Evolutionary conservation across 2,888 invertebrate species (phyloP), one percentile per base, ranked within the genome.

Genomic region (Drosophila rellima): DNA sequence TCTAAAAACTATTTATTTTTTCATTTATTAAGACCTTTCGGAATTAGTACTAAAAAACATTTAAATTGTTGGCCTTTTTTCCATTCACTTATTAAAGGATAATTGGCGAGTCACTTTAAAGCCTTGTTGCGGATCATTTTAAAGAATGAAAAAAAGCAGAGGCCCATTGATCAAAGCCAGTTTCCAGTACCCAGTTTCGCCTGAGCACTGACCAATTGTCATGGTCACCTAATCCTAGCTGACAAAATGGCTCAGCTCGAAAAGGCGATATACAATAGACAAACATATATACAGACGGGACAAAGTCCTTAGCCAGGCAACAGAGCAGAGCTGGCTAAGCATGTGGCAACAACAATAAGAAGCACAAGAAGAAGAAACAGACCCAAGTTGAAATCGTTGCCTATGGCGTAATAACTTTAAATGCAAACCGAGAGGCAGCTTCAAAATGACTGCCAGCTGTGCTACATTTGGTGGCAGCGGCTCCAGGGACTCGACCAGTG

Each of bases 221-320:
- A 86, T 86, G 83, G 83, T 83, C 83, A 83, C 81, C 83, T 83
- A 86, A 83, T 86, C 83, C 86, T 37, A 78, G 74, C 81, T 69
- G 74, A 56, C 70, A 67, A 74, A 83, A 69, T 71, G 85, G 73
- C 70, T 65, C 52, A 54, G 51, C 11, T 17, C 42, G 50, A 44
- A 17, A 47, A n/a, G 8, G 29, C 39, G 35, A 44, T 23, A n/a
- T 23, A 20, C 5, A 13, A 15, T 33, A 33, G 13, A 31, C n/a
- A 26, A 23, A 51, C 10, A 26, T 17, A 29, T 17, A 40, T 33
- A n/a, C n/a, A 42, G 48, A 15, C 42, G 8, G 40, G 37, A 33
- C 48, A 42, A 66, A 60, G 55, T 51, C 62, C 60, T 65, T 70
- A 57, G 70, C 62, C 54, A 31, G 51, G 73, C 74, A 73, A 69